Percentiles rank a stretch among this genome's conserved stretches.
Conservation (phyloP, 2,797 vertebrate species). For the Orientallactaga sibirica region DNA sequence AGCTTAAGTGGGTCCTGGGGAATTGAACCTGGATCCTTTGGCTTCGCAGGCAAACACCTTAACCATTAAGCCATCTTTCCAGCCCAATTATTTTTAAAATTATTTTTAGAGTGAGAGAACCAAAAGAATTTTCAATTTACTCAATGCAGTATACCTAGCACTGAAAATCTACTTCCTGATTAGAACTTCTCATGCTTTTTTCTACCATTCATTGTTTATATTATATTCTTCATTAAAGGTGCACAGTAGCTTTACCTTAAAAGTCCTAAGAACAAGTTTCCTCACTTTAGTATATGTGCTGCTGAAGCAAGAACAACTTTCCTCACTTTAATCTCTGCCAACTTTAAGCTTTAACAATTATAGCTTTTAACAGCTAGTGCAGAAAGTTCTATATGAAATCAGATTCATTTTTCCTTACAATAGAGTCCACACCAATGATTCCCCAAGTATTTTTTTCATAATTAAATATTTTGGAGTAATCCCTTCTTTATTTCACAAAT, state of each 20-base stretch:
- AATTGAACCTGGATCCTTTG: too few species aligned
- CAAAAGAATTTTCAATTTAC: background rate
- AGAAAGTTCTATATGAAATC: constrained; percentile 33
- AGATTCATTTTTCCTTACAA: background rate
- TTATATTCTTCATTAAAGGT: background rate
- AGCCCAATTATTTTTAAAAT: background rate
- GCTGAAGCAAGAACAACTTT: too few species aligned
- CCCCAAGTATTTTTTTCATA: constrained; percentile 4
- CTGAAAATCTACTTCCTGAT: background rate
- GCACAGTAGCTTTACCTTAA: background rate
- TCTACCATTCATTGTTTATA: background rate
- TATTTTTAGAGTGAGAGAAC: background rate
- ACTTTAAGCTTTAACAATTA: constrained; percentile 25
- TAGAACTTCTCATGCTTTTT: constrained; percentile 22
- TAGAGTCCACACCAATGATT: constrained; percentile 19
- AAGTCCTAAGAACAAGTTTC: background rate
- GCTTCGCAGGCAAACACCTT: too few species aligned
- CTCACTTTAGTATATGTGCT: too few species aligned
- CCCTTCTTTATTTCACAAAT: constrained; percentile 14
- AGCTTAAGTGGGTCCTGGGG: too few species aligned
- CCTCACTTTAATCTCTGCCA: constrained; percentile 40
- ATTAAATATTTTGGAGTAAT: constrained; percentile 34
- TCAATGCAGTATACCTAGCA: background rate
- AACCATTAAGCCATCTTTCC: too few species aligned
- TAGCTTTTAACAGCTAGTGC: constrained; percentile 30